Percentiles rank a stretch among this genome's conserved stretches.
Evolutionary conservation across 2,113 vertebrate genomes (phyloP).

Genomic region (Campylomormyrus numenius): DNA sequence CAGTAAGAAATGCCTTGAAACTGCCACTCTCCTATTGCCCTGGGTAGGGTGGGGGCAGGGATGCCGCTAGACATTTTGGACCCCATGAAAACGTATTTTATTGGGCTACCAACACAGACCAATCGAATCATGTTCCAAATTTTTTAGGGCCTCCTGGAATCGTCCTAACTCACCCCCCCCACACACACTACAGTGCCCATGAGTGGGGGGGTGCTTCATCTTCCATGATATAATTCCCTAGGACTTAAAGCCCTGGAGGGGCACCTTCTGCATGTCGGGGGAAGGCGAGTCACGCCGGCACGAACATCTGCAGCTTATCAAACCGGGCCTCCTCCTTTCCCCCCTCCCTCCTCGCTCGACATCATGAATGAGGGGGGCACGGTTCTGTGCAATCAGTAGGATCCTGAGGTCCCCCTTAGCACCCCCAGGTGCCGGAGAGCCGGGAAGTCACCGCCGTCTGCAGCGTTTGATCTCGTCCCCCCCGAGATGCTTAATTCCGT

Average conservation of each 20-base stretch:
- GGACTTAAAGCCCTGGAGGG: not conserved
- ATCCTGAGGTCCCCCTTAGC: slow-evolving; percentile 42
- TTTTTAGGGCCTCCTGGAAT: not conserved
- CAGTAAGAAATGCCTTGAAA: not conserved
- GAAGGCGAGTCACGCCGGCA: slow-evolving; percentile 7
- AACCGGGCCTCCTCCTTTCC: not conserved
- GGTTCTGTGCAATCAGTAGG: slow-evolving; percentile 41
- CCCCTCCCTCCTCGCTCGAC: not conserved
- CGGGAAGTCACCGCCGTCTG: slow-evolving; percentile 33
- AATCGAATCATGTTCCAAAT: not conserved
- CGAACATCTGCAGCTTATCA: slow-evolving; percentile 42
- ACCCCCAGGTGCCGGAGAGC: slow-evolving; percentile 45
- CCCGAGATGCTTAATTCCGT: slow-evolving; percentile 54
- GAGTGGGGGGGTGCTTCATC: not conserved
- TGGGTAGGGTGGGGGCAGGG: not conserved
- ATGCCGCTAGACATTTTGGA: not conserved
- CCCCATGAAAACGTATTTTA: not conserved
- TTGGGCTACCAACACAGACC: not conserved
- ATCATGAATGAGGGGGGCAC: slow-evolving; percentile 17
- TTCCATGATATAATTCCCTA: not conserved
- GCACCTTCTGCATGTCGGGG: not conserved
- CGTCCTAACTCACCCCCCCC: not conserved
- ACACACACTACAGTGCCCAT: not conserved
- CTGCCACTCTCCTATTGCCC: not conserved
- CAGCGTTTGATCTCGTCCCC: slow-evolving; percentile 49